These are phyloP conservation scores for Nebria salina DNA, from an alignment of 2,888 invertebrate genomes.

Conservation along the genomic window DNA sequence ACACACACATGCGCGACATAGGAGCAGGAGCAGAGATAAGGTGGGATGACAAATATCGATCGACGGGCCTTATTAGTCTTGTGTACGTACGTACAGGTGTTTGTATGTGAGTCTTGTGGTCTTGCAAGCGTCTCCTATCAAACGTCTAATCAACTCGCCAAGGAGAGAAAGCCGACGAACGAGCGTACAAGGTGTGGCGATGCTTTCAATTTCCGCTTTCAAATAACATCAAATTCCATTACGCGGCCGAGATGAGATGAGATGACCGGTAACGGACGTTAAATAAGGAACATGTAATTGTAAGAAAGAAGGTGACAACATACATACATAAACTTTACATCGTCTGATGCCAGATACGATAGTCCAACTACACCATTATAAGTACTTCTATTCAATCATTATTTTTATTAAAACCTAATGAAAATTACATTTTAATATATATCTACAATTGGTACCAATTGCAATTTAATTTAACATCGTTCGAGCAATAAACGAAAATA, in stretches of 20 bases:
- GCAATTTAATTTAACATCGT: no score
- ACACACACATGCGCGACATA: no score
- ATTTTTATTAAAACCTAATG: no score
- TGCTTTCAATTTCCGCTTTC: constrained; percentile 57
- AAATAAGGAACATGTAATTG: constrained; percentile 31
- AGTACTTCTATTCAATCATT: no score
- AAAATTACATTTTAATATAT: no score
- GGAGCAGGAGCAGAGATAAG: constrained; percentile 24
- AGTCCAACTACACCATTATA: no score
- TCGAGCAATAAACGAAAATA: no score
- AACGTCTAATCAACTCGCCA: constrained; percentile 45
- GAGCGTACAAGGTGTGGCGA: constrained; percentile 48
- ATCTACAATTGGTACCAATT: no score
- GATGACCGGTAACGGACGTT: constrained; percentile 43
- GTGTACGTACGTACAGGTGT: background rate
- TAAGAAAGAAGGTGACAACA: background rate
- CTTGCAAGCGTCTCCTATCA: constrained; percentile 32
- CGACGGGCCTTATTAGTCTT: constrained; percentile 36
- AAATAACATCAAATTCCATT: constrained; percentile 58
- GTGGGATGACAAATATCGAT: constrained; percentile 44
- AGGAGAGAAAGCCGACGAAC: constrained; percentile 39
- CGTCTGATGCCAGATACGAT: no score
- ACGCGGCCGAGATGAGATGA: constrained; percentile 47
- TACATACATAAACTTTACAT: background rate
- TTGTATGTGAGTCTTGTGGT: background rate